Conservation (phyloP, 2,113 vertebrate genomes). For the Brienomyrus brachyistius region DNA sequence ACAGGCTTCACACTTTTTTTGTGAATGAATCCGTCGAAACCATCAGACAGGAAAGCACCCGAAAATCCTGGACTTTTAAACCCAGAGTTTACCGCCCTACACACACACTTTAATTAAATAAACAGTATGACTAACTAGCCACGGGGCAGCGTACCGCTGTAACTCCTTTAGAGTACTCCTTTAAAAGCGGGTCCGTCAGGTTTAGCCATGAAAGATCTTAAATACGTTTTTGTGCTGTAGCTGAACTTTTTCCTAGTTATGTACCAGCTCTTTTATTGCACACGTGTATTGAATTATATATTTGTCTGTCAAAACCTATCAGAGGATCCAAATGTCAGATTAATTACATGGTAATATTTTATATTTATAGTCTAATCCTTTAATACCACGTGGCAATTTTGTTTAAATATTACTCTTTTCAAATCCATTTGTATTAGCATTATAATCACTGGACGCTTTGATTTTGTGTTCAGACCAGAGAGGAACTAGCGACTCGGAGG, state of each 20-base stretch:
- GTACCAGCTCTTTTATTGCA: not conserved
- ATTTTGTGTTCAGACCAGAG: constrained; percentile 16
- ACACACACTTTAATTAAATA: not conserved
- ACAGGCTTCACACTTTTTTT: constrained; percentile 12
- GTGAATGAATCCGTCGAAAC: not conserved
- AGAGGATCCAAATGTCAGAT: not conserved
- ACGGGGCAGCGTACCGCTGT: not conserved
- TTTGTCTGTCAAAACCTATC: constrained; percentile 1
- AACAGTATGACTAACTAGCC: not conserved
- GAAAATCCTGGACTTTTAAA: constrained; percentile 10
- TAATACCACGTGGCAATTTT: not conserved
- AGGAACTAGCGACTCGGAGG: constrained; percentile 23
- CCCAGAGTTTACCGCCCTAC: not conserved
- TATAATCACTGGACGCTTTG: not conserved
- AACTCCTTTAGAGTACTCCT: not conserved
- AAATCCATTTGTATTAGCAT: not conserved
- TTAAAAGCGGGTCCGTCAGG: not conserved
- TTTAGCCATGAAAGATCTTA: not conserved
- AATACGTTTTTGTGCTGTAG: not conserved
- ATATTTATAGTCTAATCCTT: not conserved
- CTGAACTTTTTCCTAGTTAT: not conserved
- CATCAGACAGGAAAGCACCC: not conserved
- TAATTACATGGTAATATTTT: not conserved
- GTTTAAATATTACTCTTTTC: not conserved
- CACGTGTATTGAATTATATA: not conserved